A percentile compares a stretch with the other conserved stretches of the same genome.
These are phyloP conservation scores for Hydrochoerus hydrochaeris DNA, from an alignment of 2,113 vertebrate genomes.

Conservation along the genomic window DNA sequence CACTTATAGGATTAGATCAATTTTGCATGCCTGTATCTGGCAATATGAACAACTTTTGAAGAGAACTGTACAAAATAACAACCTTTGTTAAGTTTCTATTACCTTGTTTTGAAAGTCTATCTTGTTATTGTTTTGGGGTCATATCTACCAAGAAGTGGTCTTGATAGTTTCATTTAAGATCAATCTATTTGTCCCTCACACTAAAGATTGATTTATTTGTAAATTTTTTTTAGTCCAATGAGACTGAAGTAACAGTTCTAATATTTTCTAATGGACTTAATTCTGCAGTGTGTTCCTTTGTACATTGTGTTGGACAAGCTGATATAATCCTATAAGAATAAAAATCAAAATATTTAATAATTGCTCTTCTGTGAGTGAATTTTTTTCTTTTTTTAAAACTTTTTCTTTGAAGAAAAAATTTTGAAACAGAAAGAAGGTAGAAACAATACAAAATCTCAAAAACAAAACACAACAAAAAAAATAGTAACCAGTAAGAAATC, in stretches of 20 bases:
- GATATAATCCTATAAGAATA: not conserved
- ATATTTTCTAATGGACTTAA: not conserved
- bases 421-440: no score
- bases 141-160: not conserved
- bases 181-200: not conserved
- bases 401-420: no score
- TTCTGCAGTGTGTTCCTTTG: not conserved
- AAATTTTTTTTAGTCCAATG: not conserved
- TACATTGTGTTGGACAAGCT: constrained; percentile 10
- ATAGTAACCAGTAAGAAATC: no score
- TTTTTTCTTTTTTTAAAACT: no score
- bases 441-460: no score
- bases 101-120: no score
- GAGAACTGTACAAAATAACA: no score
- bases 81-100: no score
- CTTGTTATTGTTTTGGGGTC: not conserved
- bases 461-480: no score
- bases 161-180: constrained; percentile 7
- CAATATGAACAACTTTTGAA: no score
- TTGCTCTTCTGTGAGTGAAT: not conserved
- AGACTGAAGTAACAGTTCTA: not conserved
- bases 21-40: no score
- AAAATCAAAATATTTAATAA: constrained; percentile 41
- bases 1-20: no score
- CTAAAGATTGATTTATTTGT: constrained; percentile 38